These are phyloP conservation scores for Trissolcus basalis DNA, from an alignment of 1,140 invertebrate genomes.

Conservation along the genomic window DNA sequence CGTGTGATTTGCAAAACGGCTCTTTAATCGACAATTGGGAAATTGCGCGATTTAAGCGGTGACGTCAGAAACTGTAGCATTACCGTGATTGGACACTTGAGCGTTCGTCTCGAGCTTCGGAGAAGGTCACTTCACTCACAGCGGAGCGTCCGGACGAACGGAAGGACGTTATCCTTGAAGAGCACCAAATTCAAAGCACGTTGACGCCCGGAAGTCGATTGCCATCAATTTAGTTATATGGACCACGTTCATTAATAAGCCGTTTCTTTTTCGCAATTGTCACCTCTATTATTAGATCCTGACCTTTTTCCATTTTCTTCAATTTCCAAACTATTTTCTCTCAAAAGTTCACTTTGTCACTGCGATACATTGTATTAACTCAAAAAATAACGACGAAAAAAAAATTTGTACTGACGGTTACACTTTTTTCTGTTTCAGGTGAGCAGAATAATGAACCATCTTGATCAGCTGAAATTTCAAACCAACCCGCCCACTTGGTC, in stretches of 20 bases:
- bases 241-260: slow-evolving; percentile 43
- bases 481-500: slow-evolving; percentile 15
- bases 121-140: slow-evolving; percentile 54
- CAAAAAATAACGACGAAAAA: no score
- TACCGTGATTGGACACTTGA: slow-evolving; percentile 69
- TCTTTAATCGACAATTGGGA: slow-evolving; percentile 73
- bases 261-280: slow-evolving; percentile 18
- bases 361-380: no score
- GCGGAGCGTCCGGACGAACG: slow-evolving; percentile 34
- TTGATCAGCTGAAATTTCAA: slow-evolving; percentile 4
- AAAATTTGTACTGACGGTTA: no score
- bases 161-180: slow-evolving; percentile 49
- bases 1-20: slow-evolving; percentile 62
- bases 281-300: slow-evolving; percentile 19
- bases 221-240: slow-evolving; percentile 34
- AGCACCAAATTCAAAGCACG: slow-evolving; percentile 35
- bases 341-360: no score
- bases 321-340: no score
- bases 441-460: background rate
- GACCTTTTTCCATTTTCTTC: no score
- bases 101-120: slow-evolving; percentile 42
- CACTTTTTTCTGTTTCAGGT: slow-evolving; percentile 21
- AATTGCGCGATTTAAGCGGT: slow-evolving; percentile 70
- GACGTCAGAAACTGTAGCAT: slow-evolving; percentile 65
- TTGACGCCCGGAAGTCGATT: slow-evolving; percentile 34